A percentile compares a stretch with the other conserved stretches of the same genome.
phyloP scores from a whole-genome alignment of 2,888 invertebrate genomes.

The Orthosia cruda region DNA sequence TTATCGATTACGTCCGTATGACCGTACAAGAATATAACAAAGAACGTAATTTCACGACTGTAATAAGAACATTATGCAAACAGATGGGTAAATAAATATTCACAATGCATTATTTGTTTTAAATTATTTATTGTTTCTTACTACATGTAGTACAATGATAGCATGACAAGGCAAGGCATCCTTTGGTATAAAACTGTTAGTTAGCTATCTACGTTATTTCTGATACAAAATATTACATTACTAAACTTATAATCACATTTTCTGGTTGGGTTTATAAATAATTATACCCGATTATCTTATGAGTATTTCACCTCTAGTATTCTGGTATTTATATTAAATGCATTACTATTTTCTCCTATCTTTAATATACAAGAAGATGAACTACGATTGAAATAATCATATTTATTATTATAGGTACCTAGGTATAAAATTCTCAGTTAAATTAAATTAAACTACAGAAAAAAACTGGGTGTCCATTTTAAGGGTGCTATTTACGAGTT shows the following conservation, averaged over 20 bases:
- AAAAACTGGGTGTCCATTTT: background rate
- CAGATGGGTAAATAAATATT: background rate
- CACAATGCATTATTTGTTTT: background rate
- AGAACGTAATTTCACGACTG: background rate
- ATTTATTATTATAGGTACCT: no score
- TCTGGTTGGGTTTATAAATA: slow-evolving; percentile 1
- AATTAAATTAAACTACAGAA: background rate
- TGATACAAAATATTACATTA: background rate
- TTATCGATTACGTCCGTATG: no score
- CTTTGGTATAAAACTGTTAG: slow-evolving; percentile 44
- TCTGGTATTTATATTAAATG: slow-evolving; percentile 39
- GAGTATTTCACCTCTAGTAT: slow-evolving; percentile 45
- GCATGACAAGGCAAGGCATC: slow-evolving; percentile 17
- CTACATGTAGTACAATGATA: slow-evolving; percentile 15
- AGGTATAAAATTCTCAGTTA: background rate
- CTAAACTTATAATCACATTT: slow-evolving; percentile 40
- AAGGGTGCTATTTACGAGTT: background rate
- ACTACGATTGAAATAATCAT: background rate
- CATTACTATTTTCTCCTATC: slow-evolving; percentile 10
- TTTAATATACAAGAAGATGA: background rate
- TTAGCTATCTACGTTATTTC: slow-evolving; percentile 17
- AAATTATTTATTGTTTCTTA: slow-evolving; percentile 29
- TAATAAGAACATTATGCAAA: background rate
- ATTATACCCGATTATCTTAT: slow-evolving; percentile 9
- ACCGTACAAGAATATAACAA: no score